Base-by-base conservation (phyloP, 2,113 vertebrate genomes). In the Glareola pratincola region DNA sequence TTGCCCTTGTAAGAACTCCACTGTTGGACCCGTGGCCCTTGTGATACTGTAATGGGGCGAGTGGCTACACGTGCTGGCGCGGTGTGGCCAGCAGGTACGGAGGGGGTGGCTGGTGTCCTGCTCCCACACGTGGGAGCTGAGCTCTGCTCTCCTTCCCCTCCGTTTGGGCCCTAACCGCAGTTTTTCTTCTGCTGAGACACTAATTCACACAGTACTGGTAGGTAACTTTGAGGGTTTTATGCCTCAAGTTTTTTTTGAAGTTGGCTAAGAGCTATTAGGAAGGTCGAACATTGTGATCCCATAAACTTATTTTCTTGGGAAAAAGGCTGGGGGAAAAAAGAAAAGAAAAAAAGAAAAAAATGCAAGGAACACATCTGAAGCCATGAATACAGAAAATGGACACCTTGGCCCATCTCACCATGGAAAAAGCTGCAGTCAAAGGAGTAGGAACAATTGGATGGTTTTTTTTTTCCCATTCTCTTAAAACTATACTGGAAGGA, bases 21-120 rank as follows among this genome's bases (percentile, higher is more conserved):
- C 14, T 14, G 14, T 21, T 78, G 60, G 60, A 41, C 34, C 6
- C 36, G 8, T 5, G 7, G 4, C 34, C 57, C 29, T 34, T 36
- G 32, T 32, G 66, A 78, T 16, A 19, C 11, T 1, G 0, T 22
- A 43, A 29, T 0, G 12, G 32, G 20, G 17, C 12, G 8, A 64
- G 27, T 7, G 26, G 30, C 32, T 50, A 21, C 32, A 18, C 3
- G 4, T 5, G 14, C 37, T 53, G 37, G 34, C 0, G 0, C 47
- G n/a, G n/a, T 32, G n/a, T 16, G 22, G 26, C 14, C 0, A 1
- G 12, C 1, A 1, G 21, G 53, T 30, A 17, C 4, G 0, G 22
- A 21, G 67, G 32, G 9, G 11, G 18, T 8, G 13, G 30, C 5
- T 62, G 51, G 30, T 47, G 43, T 47, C 24, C 64, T 57, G 20